Conservation (phyloP, 2,113 vertebrate species). For the Tetrao urogallus region DNA sequence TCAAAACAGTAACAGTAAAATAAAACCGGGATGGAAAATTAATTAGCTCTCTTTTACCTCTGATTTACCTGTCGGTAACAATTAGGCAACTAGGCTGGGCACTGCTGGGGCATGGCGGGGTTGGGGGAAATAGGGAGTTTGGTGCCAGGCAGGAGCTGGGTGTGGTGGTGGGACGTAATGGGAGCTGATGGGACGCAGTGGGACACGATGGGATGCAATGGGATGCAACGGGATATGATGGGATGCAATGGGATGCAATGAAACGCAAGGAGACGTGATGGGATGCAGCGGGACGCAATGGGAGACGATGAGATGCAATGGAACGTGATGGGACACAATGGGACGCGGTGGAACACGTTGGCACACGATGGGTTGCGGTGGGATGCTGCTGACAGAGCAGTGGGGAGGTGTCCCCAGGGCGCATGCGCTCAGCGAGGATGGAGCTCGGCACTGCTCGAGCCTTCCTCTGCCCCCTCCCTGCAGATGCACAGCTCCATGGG, state of each 20-base stretch:
- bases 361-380: not conserved
- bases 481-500: not conserved
- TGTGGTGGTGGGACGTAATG: not conserved
- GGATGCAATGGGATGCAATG: not conserved
- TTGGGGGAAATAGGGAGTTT: not conserved
- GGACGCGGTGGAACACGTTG: not conserved
- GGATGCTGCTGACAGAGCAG: not conserved
- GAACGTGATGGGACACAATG: not conserved
- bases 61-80: constrained; percentile 87
- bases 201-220: too few relatives aligned
- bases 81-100: constrained; percentile 54
- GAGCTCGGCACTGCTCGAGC: not conserved
- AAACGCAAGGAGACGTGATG: not conserved
- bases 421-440: not conserved
- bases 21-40: constrained; percentile 84
- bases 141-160: not conserved
- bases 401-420: not conserved
- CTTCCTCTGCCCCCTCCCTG: not conserved
- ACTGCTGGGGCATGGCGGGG: not conserved
- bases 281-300: not conserved
- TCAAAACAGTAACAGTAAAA: constrained; percentile 88
- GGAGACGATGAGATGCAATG: not conserved
- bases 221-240: not conserved
- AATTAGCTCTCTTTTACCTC: constrained; percentile 87
- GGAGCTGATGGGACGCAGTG: not conserved